Evolutionary conservation across 1,140 invertebrate species (phyloP).

Genomic region (Anastrepha obliqua): DNA sequence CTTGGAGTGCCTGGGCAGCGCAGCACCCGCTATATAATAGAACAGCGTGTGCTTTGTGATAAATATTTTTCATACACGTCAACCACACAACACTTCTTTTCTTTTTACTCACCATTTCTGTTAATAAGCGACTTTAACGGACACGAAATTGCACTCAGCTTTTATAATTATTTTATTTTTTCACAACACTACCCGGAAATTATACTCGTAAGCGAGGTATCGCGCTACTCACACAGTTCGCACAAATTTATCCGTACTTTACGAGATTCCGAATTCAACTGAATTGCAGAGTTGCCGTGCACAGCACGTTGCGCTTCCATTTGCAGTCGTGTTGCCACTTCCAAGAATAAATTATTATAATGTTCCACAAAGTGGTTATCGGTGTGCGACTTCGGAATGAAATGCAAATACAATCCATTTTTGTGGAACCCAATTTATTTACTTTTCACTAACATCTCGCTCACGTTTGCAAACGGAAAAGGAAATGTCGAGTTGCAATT

Average conservation of each 20-base stretch:
- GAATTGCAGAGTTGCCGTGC: constrained; percentile 18
- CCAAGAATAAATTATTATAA: not conserved
- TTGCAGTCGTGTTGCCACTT: not conserved
- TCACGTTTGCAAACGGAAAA: too few relatives aligned
- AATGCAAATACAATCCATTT: too few relatives aligned
- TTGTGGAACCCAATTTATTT: too few relatives aligned
- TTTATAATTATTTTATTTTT: not conserved
- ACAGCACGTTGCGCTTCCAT: not conserved
- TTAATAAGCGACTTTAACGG: not conserved
- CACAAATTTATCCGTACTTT: constrained; percentile 6
- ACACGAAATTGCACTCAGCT: not conserved
- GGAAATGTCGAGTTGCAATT: too few relatives aligned
- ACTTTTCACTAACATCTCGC: too few relatives aligned
- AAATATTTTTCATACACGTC: not conserved
- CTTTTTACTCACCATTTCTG: constrained; percentile 17
- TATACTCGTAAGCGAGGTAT: constrained; percentile 21
- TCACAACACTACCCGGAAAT: constrained; percentile 43
- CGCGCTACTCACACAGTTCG: not conserved
- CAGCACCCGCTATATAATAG: not conserved
- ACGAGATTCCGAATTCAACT: constrained; percentile 43
- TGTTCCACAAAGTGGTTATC: not conserved
- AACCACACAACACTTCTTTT: not conserved
- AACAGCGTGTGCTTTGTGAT: constrained; percentile 10
- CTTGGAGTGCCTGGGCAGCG: not conserved
- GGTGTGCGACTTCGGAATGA: not conserved